These are phyloP conservation scores for Drosophila virilis DNA, from an alignment of 1,140 invertebrate species.

Conservation along the genomic window DNA sequence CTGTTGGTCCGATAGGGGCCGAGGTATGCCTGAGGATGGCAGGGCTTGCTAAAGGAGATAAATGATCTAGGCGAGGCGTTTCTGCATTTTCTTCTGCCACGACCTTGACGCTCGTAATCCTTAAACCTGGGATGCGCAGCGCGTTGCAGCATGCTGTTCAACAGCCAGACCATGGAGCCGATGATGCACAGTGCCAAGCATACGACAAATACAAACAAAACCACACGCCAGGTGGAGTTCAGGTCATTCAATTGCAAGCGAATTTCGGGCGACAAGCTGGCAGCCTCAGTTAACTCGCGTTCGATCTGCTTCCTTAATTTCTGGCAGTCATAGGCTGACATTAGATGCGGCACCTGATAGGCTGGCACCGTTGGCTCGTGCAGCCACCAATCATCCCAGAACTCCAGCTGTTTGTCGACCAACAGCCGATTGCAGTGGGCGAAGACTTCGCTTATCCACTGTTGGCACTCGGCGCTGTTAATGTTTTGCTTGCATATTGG, in stretches of 20 bases:
- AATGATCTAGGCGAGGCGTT: conserved; percentile 20
- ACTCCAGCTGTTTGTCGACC: conserved; percentile 24
- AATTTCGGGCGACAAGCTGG: not conserved
- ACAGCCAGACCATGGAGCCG: conserved; percentile 11
- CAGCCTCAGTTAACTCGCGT: not conserved
- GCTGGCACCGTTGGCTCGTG: conserved; percentile 12
- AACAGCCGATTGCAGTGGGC: conserved; percentile 49
- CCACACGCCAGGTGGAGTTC: not conserved
- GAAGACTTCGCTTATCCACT: conserved; percentile 46
- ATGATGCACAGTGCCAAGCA: conserved; percentile 1
- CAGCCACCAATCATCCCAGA: conserved; percentile 64
- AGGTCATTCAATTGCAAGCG: not conserved
- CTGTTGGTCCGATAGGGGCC: conserved; percentile 24
- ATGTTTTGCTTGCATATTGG: conserved; percentile 48
- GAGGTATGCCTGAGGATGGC: not conserved
- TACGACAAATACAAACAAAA: not conserved
- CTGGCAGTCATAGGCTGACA: conserved; percentile 58
- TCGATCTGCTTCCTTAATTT: conserved; percentile 43
- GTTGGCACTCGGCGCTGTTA: conserved; percentile 46
- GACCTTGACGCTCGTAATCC: not conserved
- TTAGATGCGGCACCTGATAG: conserved; percentile 34
- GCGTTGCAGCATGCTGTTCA: conserved; percentile 18
- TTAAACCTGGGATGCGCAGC: not conserved
- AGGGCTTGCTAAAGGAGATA: conserved; percentile 27
- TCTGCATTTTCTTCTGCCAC: not conserved